Evolutionary conservation across 2,797 vertebrate species (phyloP), one percentile per base, ranked within the genome.

Genomic region (Syndactyla subalaris): DNA sequence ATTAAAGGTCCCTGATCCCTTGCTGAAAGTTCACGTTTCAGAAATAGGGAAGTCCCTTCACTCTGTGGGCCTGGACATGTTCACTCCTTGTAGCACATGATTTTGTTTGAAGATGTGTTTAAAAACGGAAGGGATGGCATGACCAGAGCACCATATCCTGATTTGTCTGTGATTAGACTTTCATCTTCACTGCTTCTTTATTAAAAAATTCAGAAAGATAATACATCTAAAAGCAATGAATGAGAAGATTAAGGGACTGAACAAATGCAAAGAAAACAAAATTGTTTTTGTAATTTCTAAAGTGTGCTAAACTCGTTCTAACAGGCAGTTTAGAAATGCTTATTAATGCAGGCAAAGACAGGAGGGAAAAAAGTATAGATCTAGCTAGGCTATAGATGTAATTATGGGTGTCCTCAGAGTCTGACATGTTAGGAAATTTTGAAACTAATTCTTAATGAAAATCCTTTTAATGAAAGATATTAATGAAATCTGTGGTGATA

Each of bases 381-480:
- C 38, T 70, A 43, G 65, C 71, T 92, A 77, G 14, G 12, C 74
- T 88, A 7, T 17, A 32, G 55, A 65, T 51, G 21, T 51, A 85
- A 74, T 92, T 79, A 71, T 3, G 21, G 10, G 29, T 61, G n/a
- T 92, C 84, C 81, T 82, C 22, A 61, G 70, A 76, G 52, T n/a
- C 39, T 65, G 61, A 77, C 14, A 48, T 46, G 76, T 39, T 71
- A 87, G 23, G 41, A 74, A 90, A 73, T 92, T 92, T 88, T 73
- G 39, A 92, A 89, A 76, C 6, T 27, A 41, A 30, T 61, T 87
- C 45, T 32, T 89, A 95, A 78, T 81, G 55, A 89, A 94, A 94
- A 92, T 76, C 49, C 48, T 73, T 85, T 70, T 62, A 86, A 80
- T 65, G 63, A 87, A 94, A 83, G 38, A 22, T 19, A 55, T 62